These are phyloP conservation scores for Chironomus tentans DNA, from an alignment of 2,888 invertebrate genomes.

Conservation along the genomic window DNA sequence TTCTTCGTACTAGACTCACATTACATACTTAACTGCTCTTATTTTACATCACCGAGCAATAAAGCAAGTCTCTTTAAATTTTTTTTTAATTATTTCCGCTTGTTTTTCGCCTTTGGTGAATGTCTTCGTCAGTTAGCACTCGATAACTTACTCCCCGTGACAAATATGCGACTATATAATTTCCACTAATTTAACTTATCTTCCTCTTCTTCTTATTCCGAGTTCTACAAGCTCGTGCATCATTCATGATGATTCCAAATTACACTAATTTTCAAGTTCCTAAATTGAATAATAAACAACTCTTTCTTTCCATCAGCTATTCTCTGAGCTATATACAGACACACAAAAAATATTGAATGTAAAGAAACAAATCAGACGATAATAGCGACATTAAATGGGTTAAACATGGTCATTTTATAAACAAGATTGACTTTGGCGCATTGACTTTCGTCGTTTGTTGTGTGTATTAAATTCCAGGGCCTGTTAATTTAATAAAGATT, in stretches of 20 bases:
- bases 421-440: neutral
- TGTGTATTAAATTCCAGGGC: no score
- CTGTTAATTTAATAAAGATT: no score
- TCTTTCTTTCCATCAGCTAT: neutral
- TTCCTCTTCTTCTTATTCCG: neutral
- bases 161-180: neutral
- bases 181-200: neutral
- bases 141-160: neutral
- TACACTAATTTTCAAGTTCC: constrained; percentile 2
- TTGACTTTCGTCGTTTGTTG: no score
- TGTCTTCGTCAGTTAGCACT: neutral
- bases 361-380: neutral
- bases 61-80: neutral
- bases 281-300: constrained; percentile 22
- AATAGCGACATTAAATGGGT: neutral
- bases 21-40: neutral
- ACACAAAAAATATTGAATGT: neutral
- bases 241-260: neutral
- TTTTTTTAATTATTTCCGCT: constrained; percentile 5
- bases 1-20: neutral
- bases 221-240: neutral
- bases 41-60: neutral
- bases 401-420: neutral
- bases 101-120: neutral
- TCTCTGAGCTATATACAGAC: no score